Base-by-base conservation (phyloP, 2,113 vertebrate species). In the Dryoscopus gambensis region DNA sequence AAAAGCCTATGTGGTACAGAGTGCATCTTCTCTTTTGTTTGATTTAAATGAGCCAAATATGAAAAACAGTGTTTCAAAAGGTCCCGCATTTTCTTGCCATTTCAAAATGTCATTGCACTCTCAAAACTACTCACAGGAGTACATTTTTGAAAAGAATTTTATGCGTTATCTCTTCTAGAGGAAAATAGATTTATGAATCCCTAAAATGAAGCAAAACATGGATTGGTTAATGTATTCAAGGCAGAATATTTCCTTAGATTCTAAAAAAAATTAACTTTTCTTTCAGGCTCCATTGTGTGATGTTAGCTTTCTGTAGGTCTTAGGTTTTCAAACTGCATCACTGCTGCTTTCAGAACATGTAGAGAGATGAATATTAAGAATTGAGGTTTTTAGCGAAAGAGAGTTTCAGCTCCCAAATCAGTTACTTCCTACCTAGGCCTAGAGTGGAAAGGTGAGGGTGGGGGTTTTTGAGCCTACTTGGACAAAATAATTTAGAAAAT, bases 81-180 rank as follows among this genome's bases (percentile, higher is more conserved):
- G 20, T 37, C 5, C 65, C 2, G 0, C 10, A 0, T 46, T 83
- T 70, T 25, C 47, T 47, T 93, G 35, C 64, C 27, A 1, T 39
- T 74, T 33, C 11, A n/a, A 64, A 74, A 49, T 60, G 60, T 80
- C n/a, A 3, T 25, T 68, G 53, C 16, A 11, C 33, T 57, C 56
- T 59, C 55, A 70, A 55, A 90, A 74, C 35, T 28, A 15, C 18
- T 47, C n/a, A 47, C 23, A 47, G 37, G 19, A 63, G 25, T 20
- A 20, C 13, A 7, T 55, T 53, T 57, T 6, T 4, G 30, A 42
- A 56, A 81, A 21, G 13, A 33, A 42, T 27, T 60, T 77, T 50
- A 33, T 52, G 19, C 52, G 18, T 78, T 81, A 21, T 69, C 92
- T 39, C 44, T 78, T 65, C 55, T 30, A 44, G 70, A 65, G 60